Base-by-base conservation (phyloP, 35 echinoderm and acorn worm genomes). In the Heliocidaris erythrogramma region DNA sequence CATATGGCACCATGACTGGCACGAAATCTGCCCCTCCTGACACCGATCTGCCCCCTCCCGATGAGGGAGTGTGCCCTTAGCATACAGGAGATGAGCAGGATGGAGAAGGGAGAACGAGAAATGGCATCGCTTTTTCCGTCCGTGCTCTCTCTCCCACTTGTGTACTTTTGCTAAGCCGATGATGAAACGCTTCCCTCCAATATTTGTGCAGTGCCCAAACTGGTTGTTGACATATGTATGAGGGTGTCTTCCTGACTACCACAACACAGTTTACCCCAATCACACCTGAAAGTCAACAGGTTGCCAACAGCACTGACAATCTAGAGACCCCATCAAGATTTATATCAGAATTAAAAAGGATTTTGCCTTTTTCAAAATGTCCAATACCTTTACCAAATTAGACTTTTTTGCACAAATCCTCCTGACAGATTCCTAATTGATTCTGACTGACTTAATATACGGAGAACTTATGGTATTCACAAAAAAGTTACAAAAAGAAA, bases 161-260 rank as follows among this genome's bases (percentile, higher is more conserved):
- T 48, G 31, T 89, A 47, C 87, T 48, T 89, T 48, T 48, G 31
- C 87, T 89, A 32, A 47, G 87, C 87, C 87, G 31, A 32, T 89
- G 87, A 89, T 89, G 32, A 89, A 89, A 89, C 31, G 87, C 87
- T 89, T 89, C 87, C 87, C 31, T 42, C 29, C 47, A 89, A 89
- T 89, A 89, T 89, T 89, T 89, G 87, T 89, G 87, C 87, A 89
- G 87, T 48, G 31, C 87, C 47, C 31, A 89, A 89, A 89, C 47
- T 89, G 87, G 87, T 27, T 89, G 87, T 89, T 89, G 87, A 89
- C 87, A 89, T 32, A 48, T 48, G 31, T 24, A 89, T 89, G 29
- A 86, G 87, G 87, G 87, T 27, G 18, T 32, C 87, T 89, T 42
- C 87, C 87, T 89, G 87, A 32, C 87, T 31, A 9, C 87, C 31